A percentile compares a stretch with the other conserved stretches of the same genome.
phyloP scores from a whole-genome alignment of 2,888 invertebrate genomes.

The Parnassius smintheus region DNA sequence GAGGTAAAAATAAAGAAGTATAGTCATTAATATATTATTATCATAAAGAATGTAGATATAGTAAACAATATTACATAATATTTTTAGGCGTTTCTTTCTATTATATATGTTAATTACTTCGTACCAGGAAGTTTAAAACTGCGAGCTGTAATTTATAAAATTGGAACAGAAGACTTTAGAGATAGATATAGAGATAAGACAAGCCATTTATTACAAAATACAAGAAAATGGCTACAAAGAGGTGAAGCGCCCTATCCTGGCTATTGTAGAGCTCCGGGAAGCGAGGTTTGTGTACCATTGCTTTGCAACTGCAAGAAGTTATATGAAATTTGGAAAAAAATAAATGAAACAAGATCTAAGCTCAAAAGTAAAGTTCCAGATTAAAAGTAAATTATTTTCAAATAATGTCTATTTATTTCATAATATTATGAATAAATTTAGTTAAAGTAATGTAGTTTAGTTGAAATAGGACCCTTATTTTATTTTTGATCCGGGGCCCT shows the following conservation, averaged over 20 bases:
- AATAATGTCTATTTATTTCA: neutral
- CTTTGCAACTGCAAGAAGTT: conserved; percentile 62
- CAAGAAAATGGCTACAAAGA: conserved; percentile 55
- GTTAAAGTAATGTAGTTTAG: too few relatives aligned
- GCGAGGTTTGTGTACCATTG: conserved; percentile 46
- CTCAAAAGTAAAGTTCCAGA: conserved; percentile 1
- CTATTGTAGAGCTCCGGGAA: conserved; percentile 64
- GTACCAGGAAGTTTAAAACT: conserved; percentile 53
- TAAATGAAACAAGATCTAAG: conserved; percentile 27
- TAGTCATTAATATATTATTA: neutral
- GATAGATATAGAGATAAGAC: conserved; percentile 31
- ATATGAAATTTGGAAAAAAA: conserved; percentile 46
- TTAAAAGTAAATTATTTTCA: neutral
- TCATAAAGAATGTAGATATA: too few relatives aligned
- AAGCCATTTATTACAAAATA: conserved; percentile 27
- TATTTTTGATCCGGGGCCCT: too few relatives aligned
- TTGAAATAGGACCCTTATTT: too few relatives aligned
- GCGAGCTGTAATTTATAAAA: conserved; percentile 36
- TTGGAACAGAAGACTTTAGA: conserved; percentile 37
- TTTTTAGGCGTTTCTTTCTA: conserved; percentile 50
- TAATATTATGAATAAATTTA: neutral
- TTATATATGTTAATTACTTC: conserved; percentile 56
- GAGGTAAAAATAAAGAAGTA: conserved; percentile 9
- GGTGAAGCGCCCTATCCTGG: conserved; percentile 66
- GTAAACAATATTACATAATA: neutral